These are phyloP conservation scores for Leptogaster cylindrica DNA, from an alignment of 2,888 invertebrate species.

Conservation along the genomic window DNA sequence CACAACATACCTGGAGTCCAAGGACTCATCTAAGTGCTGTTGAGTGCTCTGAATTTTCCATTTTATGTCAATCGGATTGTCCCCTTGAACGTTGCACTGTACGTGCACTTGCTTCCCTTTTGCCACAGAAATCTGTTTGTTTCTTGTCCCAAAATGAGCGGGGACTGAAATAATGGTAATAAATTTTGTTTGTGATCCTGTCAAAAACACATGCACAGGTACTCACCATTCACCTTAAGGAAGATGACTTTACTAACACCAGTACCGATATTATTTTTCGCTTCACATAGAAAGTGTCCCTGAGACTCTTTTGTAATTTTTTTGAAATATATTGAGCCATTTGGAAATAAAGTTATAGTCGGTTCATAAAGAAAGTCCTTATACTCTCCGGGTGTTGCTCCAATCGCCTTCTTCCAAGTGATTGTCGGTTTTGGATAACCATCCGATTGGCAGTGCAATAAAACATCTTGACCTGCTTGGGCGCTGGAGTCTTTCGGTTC, in stretches of 20 bases:
- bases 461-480: conserved; percentile 82
- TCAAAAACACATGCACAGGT: neutral
- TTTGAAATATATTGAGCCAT: conserved; percentile 83
- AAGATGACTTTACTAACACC: conserved; percentile 92
- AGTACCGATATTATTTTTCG: conserved; percentile 89
- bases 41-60: conserved; percentile 77
- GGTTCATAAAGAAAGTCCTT: conserved; percentile 83
- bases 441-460: conserved; percentile 86
- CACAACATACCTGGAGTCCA: conserved; percentile 69
- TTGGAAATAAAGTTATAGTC: conserved; percentile 76
- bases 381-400: conserved; percentile 79
- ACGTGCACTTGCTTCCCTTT: conserved; percentile 83
- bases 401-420: conserved; percentile 88
- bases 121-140: conserved; percentile 80
- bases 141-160: conserved; percentile 83
- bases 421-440: conserved; percentile 89
- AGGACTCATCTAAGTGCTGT: conserved; percentile 74
- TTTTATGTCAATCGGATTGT: conserved; percentile 82
- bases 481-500: conserved; percentile 85
- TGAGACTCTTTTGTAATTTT: conserved; percentile 85
- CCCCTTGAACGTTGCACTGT: conserved; percentile 87
- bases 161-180: conserved; percentile 72
- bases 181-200: conserved; percentile 50
- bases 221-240: conserved; percentile 84
- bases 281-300: conserved; percentile 90